phyloP scores from a whole-genome alignment of 2,113 vertebrate species.

The Coracopsis vasa region DNA sequence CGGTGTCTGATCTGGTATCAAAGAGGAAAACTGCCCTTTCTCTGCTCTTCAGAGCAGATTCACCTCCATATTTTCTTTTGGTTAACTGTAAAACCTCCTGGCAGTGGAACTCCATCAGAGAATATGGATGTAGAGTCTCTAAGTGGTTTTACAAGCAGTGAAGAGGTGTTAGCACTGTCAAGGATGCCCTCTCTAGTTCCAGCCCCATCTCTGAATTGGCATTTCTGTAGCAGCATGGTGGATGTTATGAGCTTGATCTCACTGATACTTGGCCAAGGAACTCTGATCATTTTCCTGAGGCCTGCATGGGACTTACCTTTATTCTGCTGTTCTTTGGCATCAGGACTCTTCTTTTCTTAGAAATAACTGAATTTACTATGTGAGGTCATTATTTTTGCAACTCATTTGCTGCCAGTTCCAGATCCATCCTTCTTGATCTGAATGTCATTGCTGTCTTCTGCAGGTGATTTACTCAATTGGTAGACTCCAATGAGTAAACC shows the following conservation, averaged over 20 bases:
- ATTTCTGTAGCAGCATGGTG: neutral
- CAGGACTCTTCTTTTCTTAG: neutral
- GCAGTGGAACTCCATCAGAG: neutral
- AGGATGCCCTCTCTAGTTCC: neutral
- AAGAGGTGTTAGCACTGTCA: accelerated
- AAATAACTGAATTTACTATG: neutral
- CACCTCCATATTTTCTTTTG: neutral
- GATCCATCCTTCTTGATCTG: neutral
- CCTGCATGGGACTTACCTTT: neutral
- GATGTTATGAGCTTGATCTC: neutral
- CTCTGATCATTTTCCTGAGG: neutral
- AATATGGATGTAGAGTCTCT: neutral
- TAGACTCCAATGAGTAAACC: neutral
- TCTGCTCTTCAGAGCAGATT: neutral
- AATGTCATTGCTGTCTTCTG: neutral
- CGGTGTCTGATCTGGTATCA: neutral
- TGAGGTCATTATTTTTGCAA: neutral
- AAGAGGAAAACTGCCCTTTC: neutral
- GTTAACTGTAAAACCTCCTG: neutral
- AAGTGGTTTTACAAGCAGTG: neutral
- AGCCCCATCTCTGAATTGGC: neutral
- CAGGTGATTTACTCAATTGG: neutral
- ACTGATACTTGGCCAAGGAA: neutral
- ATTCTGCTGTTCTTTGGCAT: neutral
- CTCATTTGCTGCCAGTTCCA: neutral